Base-by-base conservation (phyloP, 1,140 invertebrate genomes). In the Panagrolaimus sp. region DNA sequence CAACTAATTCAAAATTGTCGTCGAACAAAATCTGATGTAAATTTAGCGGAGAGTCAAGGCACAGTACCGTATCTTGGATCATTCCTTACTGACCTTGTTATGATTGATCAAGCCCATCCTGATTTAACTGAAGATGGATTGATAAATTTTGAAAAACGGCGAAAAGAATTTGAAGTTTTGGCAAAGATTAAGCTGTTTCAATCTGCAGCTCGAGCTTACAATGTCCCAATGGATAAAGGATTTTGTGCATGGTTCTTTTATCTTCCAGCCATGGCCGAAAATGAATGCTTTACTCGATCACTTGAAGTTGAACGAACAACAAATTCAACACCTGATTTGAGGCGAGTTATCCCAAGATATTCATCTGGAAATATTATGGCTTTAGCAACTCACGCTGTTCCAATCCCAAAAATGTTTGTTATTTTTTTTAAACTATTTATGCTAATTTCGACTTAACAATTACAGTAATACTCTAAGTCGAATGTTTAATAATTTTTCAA, bases 21-120 rank as follows among this genome's bases (percentile, higher is more conserved):
- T 28, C 55, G 83, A 24, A 83, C 79, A 43, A 82, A 83, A 71
- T 78, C 74, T 45, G 80, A 82, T 64, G 77, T 82, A 21, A 82
- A 82, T 74, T 47, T 82, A 45, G 70, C 73, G 15, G 83, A 84
- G 67, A 85, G 85, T 64, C 86, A 95, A 79, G 96, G 96, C 24
- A 98, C 95, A 1, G 95, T 98, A 81, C 96, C 96, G 6, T 98
- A 98, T 84, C 85, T 99, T 69, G 96, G 96, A 17, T 98, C 94
- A 9, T 98, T 98, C 84, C 86, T 98, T 44, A 98, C 95, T 0
- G 96, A 98, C 84, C 87, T 99, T 43, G 97, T 93, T 2, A 98
- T 98, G 93, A 94, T 98, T 79, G 94, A 99, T 84, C 93, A 94
- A 17, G 95, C 94, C 17, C 92, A 94, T 78, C 91, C 91, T 0